These are phyloP conservation scores for Tauraco erythrolophus DNA, from an alignment of 2,113 vertebrate species.

Conservation along the genomic window DNA sequence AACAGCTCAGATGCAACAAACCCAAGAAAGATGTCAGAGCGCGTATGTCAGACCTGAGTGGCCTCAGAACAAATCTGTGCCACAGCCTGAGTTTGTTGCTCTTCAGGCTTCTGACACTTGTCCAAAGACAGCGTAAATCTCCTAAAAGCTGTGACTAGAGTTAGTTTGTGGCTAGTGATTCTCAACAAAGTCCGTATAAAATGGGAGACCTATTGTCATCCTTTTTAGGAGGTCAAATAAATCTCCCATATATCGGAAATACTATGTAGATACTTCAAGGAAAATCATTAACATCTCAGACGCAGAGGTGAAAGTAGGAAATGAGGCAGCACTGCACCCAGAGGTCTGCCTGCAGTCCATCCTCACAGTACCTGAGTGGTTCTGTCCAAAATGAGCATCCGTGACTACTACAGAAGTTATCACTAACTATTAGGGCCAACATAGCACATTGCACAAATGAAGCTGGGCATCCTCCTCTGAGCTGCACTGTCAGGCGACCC, in stretches of 20 bases:
- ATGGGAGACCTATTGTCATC: neutral
- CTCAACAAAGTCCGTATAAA: neutral
- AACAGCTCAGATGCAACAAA: rapidly evolving
- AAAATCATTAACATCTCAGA: neutral
- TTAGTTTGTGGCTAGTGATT: neutral
- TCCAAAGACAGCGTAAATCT: neutral
- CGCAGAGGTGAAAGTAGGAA: neutral
- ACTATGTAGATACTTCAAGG: neutral
- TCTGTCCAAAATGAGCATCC: neutral
- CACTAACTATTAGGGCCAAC: neutral
- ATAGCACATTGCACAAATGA: neutral
- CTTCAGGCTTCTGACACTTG: neutral
- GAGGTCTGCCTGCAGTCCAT: neutral
- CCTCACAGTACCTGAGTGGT: neutral
- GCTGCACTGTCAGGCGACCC: neutral
- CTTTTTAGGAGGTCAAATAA: neutral
- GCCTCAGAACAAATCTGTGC: neutral
- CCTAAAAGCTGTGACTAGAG: neutral
- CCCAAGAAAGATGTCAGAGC: neutral
- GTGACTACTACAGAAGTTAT: neutral
- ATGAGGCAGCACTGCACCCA: neutral
- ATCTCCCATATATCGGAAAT: neutral
- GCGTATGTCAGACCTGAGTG: rapidly evolving
- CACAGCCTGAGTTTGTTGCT: neutral
- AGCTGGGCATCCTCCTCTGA: neutral